Conservation (phyloP, 2,888 invertebrate genomes). For the Amiota communis region DNA sequence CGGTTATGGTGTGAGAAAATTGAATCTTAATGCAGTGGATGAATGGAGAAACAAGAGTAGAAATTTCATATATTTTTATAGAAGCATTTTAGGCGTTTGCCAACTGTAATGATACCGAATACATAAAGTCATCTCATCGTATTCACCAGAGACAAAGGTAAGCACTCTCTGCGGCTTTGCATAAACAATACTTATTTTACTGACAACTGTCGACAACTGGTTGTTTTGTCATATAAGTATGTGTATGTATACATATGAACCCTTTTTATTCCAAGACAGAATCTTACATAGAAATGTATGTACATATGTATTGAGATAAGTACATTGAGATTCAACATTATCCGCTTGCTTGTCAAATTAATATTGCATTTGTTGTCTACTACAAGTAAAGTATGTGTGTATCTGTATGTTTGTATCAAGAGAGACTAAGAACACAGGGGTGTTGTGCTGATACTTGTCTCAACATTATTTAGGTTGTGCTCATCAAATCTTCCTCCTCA, state of each 20-base stretch:
- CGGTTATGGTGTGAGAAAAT: not conserved
- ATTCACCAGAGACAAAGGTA: not conserved
- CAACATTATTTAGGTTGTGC: no score
- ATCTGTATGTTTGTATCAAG: no score
- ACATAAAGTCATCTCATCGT: no score
- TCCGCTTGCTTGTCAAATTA: conserved; percentile 43
- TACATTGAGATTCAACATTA: not conserved
- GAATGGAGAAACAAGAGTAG: no score
- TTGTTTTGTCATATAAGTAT: not conserved
- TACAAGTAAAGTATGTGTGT: no score
- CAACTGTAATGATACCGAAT: not conserved
- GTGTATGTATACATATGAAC: not conserved
- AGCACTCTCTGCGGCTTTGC: conserved; percentile 4
- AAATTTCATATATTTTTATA: no score
- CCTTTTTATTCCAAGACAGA: not conserved
- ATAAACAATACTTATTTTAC: not conserved
- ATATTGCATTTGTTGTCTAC: conserved; percentile 19
- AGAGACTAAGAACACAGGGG: no score
- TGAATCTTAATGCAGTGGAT: not conserved
- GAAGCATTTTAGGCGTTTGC: not conserved
- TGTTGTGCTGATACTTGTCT: no score
- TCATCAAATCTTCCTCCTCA: no score
- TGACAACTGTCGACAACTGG: not conserved
- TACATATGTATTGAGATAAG: no score
- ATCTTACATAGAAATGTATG: not conserved